phyloP scores from a whole-genome alignment of 2,113 vertebrate genomes.

The Nothoprocta pentlandii region DNA sequence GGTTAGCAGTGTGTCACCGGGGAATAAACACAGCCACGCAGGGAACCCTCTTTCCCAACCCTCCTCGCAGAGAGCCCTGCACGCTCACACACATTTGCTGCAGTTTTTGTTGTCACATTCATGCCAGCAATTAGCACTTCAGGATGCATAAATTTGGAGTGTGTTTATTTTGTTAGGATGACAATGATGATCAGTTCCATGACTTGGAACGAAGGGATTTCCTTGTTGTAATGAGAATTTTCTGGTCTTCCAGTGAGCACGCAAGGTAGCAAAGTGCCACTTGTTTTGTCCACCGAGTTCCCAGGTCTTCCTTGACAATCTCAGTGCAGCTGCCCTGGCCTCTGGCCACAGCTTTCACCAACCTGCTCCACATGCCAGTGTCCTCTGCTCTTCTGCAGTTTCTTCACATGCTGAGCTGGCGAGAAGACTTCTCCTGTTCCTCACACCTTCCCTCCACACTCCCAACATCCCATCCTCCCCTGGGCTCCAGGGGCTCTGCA shows the following conservation, averaged over 20 bases:
- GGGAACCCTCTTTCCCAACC: slow-evolving; percentile 23
- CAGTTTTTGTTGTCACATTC: neutral
- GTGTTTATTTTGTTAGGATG: neutral
- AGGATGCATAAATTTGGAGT: neutral
- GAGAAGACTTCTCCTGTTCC: neutral
- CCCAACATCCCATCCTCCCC: neutral
- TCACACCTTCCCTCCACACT: neutral
- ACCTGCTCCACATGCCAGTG: neutral
- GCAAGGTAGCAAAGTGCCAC: neutral
- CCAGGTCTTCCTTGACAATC: neutral
- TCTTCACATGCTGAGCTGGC: neutral
- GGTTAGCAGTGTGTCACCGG: slow-evolving; percentile 56
- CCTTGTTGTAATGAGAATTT: neutral
- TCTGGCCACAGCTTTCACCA: neutral
- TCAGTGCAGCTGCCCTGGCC: neutral
- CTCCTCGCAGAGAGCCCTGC: neutral
- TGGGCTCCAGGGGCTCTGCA: neutral
- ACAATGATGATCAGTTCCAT: neutral
- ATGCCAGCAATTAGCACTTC: neutral
- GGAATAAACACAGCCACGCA: slow-evolving; percentile 55
- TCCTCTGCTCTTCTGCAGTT: neutral
- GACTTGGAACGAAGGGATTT: neutral
- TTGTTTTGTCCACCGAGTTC: neutral
- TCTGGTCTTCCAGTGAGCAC: neutral
- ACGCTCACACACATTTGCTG: neutral